Evolutionary conservation across 2,888 invertebrate genomes (phyloP), one percentile per base, ranked within the genome.

Genomic region (Oxytorus armatus): DNA sequence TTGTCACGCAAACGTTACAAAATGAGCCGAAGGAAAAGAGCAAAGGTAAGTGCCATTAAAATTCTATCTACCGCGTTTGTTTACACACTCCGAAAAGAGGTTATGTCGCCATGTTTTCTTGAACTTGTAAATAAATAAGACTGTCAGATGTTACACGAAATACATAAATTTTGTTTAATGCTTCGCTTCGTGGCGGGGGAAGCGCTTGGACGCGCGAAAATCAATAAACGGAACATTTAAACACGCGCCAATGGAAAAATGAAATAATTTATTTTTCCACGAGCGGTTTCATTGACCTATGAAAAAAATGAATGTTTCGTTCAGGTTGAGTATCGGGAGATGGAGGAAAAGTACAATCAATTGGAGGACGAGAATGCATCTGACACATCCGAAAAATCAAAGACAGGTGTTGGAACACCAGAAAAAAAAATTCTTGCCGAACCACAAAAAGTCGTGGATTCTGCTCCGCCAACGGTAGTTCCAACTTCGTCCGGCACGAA

Each of bases 281-380:
- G 29, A 8, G 8, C 1, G 93, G 94, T 92, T 83, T 68, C 78
- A 81, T 47, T 47, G 47, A 51, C 11, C 10, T 23, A 53, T 42
- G 18, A 55, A 53, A n/a, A n/a, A 42, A 57, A 23, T 59, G n/a
- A 3, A 23, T 29, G n/a, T 61, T 65, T 39, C 18, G 49, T 21
- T 66, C 81, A 95, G 95, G 94, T 95, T 92, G 95, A 95, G 91
- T 94, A 92, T 77, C 94, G 94, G 86, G 95, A 95, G 91, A 91
- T 95, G 87, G 95, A 95, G 85, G 95, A 95, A 85, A 95, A 95
- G 87, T 93, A 94, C 78, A 94, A 94, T 90, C 90, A 91, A 80
- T 91, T 93, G 72, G 95, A 95, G 81, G 93, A 93, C 68, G 95
- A 94, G 87, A 94, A 94, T 85, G 93, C 93, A 81, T 93, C 94